These are phyloP conservation scores for Cancer borealis DNA, from an alignment of 2,888 invertebrate species.

Conservation along the genomic window DNA sequence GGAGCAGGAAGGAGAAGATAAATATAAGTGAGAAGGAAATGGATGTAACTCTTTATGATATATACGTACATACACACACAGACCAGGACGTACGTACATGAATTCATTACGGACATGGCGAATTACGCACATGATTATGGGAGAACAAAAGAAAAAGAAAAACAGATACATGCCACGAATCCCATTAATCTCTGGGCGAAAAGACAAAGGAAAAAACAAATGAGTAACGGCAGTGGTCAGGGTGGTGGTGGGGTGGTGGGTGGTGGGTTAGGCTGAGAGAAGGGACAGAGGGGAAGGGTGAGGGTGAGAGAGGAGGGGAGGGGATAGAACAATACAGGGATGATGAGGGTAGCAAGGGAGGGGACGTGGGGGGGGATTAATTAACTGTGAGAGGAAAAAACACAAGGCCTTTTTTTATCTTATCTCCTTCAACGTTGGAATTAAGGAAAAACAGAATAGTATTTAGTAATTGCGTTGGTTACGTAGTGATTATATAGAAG, in stretches of 20 bases:
- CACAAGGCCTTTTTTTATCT: background rate
- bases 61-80: no score
- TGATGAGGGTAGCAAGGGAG: background rate
- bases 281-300: slow-evolving; percentile 9
- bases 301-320: background rate
- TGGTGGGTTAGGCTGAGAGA: no score
- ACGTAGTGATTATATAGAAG: background rate
- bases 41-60: background rate
- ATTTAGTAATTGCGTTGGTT: background rate
- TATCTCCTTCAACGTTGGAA: background rate
- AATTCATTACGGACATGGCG: no score
- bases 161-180: background rate
- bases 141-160: background rate
- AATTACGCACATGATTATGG: background rate
- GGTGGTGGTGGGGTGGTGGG: background rate
- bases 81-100: background rate
- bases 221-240: background rate
- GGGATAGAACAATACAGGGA: background rate
- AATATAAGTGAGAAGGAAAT: background rate
- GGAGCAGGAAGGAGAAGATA: background rate
- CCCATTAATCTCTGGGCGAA: background rate
- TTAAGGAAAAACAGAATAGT: background rate
- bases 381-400: background rate
- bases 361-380: background rate
- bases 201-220: background rate